Conservation (phyloP, 2,888 invertebrate species). For the Pecten maximus region DNA sequence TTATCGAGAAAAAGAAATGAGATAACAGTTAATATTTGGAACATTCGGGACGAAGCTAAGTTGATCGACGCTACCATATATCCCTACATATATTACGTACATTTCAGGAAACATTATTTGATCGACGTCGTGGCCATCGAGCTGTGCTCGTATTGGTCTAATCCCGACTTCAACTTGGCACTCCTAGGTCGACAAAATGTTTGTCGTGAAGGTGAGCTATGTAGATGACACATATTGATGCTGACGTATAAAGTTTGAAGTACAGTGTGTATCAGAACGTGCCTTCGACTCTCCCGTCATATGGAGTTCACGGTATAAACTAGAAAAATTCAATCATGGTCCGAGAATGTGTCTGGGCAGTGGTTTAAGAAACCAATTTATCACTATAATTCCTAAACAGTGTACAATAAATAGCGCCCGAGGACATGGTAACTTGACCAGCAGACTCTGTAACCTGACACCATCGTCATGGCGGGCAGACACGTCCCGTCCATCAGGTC, state of each 20-base stretch:
- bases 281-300: neutral
- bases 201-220: neutral
- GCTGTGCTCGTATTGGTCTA: too few species aligned
- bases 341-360: neutral
- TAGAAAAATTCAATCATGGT: neutral
- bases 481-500: neutral
- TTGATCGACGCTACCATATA: too few species aligned
- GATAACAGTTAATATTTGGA: too few species aligned
- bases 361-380: neutral
- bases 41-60: too few species aligned
- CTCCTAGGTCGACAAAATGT: too few species aligned
- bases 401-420: neutral
- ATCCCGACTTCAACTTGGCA: too few species aligned
- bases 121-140: too few species aligned
- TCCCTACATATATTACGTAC: too few species aligned
- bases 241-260: neutral
- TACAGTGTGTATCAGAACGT: neutral
- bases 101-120: too few species aligned
- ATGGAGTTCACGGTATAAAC: neutral
- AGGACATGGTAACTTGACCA: neutral
- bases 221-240: neutral
- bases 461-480: neutral
- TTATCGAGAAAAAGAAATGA: too few species aligned
- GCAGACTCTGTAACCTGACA: neutral
- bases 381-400: constrained; percentile 11